A percentile compares a stretch with the other conserved stretches of the same genome.
phyloP scores from a whole-genome alignment of 2,888 invertebrate genomes.

The Drosophila parthenogenetica region DNA sequence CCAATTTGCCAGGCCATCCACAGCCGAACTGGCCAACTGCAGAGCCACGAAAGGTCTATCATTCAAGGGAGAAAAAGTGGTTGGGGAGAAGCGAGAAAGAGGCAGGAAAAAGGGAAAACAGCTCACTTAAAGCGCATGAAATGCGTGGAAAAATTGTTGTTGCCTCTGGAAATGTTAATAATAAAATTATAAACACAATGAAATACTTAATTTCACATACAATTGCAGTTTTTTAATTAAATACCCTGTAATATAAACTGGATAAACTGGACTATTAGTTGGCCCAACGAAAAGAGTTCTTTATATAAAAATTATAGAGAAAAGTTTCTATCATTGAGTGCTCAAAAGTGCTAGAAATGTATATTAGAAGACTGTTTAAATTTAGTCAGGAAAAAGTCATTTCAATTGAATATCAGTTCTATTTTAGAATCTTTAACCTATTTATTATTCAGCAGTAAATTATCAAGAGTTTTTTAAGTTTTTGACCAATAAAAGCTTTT shows the following conservation, averaged over 20 bases:
- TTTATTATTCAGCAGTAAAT: too few species aligned
- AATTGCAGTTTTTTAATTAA: slow-evolving; percentile 61
- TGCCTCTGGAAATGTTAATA: slow-evolving; percentile 51
- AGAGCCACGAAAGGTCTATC: slow-evolving; percentile 50
- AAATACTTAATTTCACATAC: slow-evolving; percentile 64
- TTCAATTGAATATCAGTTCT: too few species aligned
- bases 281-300: too few species aligned
- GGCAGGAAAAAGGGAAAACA: slow-evolving; percentile 41
- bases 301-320: too few species aligned
- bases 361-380: too few species aligned
- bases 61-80: slow-evolving; percentile 31
- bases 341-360: too few species aligned
- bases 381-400: too few species aligned
- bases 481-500: too few species aligned
- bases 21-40: slow-evolving; percentile 22
- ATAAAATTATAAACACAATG: slow-evolving; percentile 64
- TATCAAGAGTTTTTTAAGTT: too few species aligned
- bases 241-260: slow-evolving; percentile 31
- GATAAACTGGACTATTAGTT: background rate
- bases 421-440: too few species aligned
- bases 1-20: slow-evolving; percentile 56
- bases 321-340: too few species aligned
- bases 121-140: slow-evolving; percentile 52
- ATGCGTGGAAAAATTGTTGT: slow-evolving; percentile 53
- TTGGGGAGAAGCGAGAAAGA: background rate